Conservation (phyloP, 2,797 vertebrate genomes). For the Urocyon cinereoargenteus region DNA sequence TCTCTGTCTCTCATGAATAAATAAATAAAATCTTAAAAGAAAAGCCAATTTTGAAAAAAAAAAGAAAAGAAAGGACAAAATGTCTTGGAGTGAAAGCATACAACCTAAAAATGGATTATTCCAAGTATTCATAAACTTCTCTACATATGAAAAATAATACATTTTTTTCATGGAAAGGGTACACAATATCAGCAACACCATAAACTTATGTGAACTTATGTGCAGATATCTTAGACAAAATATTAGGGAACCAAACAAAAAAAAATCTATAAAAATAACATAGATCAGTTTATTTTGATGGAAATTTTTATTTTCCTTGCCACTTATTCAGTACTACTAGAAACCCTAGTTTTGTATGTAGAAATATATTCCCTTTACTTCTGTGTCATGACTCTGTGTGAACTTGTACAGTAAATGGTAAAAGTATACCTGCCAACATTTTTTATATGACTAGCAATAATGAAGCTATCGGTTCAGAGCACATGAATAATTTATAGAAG, state of each 20-base stretch:
- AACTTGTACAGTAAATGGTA: neutral
- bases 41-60: no score
- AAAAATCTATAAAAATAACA: neutral
- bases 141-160: neutral
- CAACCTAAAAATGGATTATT: neutral
- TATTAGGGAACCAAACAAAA: neutral
- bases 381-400: neutral
- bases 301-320: neutral
- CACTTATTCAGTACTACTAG: neutral
- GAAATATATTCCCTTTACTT: neutral
- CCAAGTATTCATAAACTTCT: neutral
- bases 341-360: neutral
- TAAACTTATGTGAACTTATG: neutral
- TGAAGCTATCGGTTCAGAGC: neutral
- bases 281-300: neutral
- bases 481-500: neutral
- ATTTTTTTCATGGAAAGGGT: neutral
- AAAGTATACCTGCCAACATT: neutral
- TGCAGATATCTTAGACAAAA: neutral
- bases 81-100: neutral
- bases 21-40: no score
- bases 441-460: neutral
- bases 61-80: neutral
- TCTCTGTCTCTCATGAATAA: no score
- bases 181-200: neutral